A percentile compares a stretch with the other conserved stretches of the same genome.
Conservation (phyloP, 2,113 vertebrate genomes). For the Recurvirostra avosetta region DNA sequence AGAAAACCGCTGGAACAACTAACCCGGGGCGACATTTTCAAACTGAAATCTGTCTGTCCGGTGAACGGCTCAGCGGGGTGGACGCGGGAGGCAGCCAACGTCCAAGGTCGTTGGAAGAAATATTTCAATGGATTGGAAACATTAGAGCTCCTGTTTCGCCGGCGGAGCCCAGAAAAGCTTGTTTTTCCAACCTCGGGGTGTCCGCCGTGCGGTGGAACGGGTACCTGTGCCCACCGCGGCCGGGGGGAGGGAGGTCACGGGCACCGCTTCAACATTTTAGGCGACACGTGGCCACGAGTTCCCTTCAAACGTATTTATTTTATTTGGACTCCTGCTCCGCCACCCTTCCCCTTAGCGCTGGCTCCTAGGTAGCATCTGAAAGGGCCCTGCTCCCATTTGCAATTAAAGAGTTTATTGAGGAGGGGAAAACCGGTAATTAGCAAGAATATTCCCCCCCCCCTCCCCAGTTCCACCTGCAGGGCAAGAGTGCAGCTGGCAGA, state of each 20-base stretch:
- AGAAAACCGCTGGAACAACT: neutral
- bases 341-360: neutral
- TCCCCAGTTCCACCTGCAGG: conserved; percentile 46
- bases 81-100: neutral
- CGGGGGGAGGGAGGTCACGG: neutral
- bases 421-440: conserved; percentile 58
- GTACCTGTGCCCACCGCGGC: neutral
- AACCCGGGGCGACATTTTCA: neutral
- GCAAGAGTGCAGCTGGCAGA: conserved; percentile 45
- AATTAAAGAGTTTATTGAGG: conserved; percentile 57
- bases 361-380: conserved; percentile 22
- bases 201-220: neutral
- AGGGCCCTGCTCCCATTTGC: conserved; percentile 36
- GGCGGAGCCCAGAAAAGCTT: neutral
- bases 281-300: conserved; percentile 41
- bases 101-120: neutral
- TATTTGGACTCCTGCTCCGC: conserved; percentile 5
- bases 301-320: conserved; percentile 16
- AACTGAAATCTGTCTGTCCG: neutral
- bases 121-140: neutral
- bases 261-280: neutral
- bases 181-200: conserved; percentile 13
- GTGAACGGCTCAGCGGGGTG: neutral
- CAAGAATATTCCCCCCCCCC: neutral
- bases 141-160: neutral